phyloP scores from a whole-genome alignment of 2,113 vertebrate species.

The Sinosuthora webbiana region DNA sequence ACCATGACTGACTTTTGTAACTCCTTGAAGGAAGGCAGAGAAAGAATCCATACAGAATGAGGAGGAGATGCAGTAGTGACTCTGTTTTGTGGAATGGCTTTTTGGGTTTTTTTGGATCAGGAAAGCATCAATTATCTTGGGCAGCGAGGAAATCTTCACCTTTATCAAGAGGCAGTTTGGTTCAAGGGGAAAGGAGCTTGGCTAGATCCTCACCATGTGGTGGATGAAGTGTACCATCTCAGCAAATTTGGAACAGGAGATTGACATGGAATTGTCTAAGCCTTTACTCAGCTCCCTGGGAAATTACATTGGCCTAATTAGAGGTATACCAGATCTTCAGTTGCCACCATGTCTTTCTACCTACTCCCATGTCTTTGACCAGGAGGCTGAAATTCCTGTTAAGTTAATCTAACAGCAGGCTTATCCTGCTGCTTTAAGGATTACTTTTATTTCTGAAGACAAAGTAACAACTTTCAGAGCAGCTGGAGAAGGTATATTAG shows the following conservation, averaged over 20 bases:
- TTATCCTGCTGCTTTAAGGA: background rate
- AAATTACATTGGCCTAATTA: background rate
- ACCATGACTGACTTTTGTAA: background rate
- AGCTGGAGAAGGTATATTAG: background rate
- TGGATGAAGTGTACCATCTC: background rate
- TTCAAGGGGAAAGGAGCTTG: background rate
- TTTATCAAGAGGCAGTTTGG: background rate
- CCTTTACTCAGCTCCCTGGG: background rate
- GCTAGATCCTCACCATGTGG: background rate
- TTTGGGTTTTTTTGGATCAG: background rate
- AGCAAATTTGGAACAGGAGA: background rate
- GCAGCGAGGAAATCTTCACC: background rate
- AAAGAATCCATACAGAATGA: background rate
- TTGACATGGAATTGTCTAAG: background rate
- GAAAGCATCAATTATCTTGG: background rate
- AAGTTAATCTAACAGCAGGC: background rate
- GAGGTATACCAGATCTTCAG: background rate
- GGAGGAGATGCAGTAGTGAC: background rate
- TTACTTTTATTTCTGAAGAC: background rate
- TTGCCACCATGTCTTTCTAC: background rate
- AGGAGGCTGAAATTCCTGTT: background rate
- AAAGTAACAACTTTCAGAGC: background rate
- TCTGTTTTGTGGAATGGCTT: background rate
- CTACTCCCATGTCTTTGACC: background rate
- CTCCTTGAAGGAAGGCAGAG: background rate